Evolutionary conservation across 2,888 invertebrate genomes (phyloP), one percentile per base, ranked within the genome.

Genomic region (Loripinus fragilis): DNA sequence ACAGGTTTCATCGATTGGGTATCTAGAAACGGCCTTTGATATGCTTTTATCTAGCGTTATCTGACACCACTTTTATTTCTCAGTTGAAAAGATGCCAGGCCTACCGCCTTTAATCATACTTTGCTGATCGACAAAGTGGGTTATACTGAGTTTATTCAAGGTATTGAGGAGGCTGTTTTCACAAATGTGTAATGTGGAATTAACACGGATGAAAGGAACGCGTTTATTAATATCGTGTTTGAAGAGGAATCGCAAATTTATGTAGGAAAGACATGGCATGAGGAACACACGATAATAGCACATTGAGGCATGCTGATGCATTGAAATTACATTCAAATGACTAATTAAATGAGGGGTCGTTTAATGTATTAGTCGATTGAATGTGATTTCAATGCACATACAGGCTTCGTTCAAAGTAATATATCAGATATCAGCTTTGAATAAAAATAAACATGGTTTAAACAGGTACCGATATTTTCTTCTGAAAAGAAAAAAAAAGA

Each of bases 21-120:
- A 71, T 73, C 85, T 83, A 69, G 77, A 83, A 85, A 81, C 79
- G 70, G 67, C 41, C n/a, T 30, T 70, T 73, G 71, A 71, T 74
- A 68, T 78, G 70, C 76, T 76, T 74, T 78, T 65, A 65, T 65
- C 65, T 30, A 35, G 68, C 33, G 50, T 12, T 70, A 70, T 70
- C 70, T 35, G 70, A 70, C 30, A 5, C 52, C 38, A n/a, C 20
- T 33, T 20, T n/a, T 42, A 10, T 67, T 42, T 28, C 42, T 20
- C 45, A 12, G 20, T 48, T 45, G 69, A 33, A 69, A 45, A 28
- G 1, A 17, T 69, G 69, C 48, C 69, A 69, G 48, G 20, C 33
- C 48, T 41, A 33, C 42, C 48, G 33, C 45, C 33, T 45, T n/a
- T 28, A 35, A 67, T 67, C 67, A 17, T 23, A 38, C 15, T 45